phyloP scores from a whole-genome alignment of 2,797 vertebrate genomes.

The Zenarchopterus dispar region DNA sequence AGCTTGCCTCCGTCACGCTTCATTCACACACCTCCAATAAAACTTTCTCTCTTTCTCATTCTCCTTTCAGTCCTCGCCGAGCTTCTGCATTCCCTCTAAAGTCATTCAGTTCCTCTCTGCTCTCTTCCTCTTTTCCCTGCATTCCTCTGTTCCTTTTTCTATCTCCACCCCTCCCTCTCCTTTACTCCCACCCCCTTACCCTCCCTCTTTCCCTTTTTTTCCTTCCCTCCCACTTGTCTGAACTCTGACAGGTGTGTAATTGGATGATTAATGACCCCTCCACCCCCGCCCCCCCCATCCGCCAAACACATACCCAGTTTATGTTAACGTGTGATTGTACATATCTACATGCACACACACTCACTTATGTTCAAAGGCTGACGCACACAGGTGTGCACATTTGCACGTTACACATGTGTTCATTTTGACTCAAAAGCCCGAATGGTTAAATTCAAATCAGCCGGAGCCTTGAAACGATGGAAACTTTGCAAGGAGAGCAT shows the following conservation, averaged over 20 bases:
- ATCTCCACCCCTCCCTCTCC: slow-evolving; percentile 9
- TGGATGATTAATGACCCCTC: slow-evolving; percentile 83
- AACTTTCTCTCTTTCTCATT: slow-evolving; percentile 43
- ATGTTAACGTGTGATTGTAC: slow-evolving; percentile 57
- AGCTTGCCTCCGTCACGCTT: slow-evolving; percentile 63
- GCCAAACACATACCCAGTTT: slow-evolving; percentile 33
- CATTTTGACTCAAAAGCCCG: slow-evolving; percentile 48
- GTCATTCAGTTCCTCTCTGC: slow-evolving; percentile 41
- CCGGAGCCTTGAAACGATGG: slow-evolving; percentile 44
- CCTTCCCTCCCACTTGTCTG: slow-evolving; percentile 73
- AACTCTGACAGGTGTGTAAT: slow-evolving; percentile 87
- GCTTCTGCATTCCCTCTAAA: slow-evolving; percentile 39
- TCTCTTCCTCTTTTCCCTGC: slow-evolving; percentile 36
- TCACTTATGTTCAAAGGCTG: slow-evolving; percentile 18
- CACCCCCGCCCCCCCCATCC: slow-evolving; percentile 20
- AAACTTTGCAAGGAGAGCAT: slow-evolving; percentile 38
- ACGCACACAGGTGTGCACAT: slow-evolving; percentile 35
- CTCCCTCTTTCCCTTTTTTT: slow-evolving; percentile 7
- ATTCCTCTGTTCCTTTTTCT: slow-evolving; percentile 50
- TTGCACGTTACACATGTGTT: slow-evolving; percentile 10
- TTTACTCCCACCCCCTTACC: slow-evolving; percentile 11
- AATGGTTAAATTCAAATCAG: slow-evolving; percentile 46
- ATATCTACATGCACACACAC: slow-evolving; percentile 63
- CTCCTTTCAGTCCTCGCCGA: slow-evolving; percentile 28
- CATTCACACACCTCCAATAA: slow-evolving; percentile 53